Evolutionary conservation across 2,113 vertebrate genomes (phyloP).

Genomic region (Phyllopteryx taeniolatus): DNA sequence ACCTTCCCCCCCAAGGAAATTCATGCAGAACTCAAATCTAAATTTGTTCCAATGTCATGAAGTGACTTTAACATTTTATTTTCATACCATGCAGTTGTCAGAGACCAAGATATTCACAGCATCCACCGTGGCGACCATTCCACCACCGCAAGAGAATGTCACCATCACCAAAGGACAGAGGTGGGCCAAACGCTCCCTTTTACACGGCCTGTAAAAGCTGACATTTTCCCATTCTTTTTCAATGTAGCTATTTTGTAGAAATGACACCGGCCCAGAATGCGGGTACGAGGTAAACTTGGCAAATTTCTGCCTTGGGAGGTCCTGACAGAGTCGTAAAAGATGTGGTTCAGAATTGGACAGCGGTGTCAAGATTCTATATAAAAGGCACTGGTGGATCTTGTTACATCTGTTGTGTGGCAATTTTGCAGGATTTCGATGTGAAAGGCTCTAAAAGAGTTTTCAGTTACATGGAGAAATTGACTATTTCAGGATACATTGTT

Average conservation of each 20-base stretch:
- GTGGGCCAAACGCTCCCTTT: conserved; percentile 53
- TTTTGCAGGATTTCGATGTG: no score
- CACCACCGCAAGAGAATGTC: conserved; percentile 89
- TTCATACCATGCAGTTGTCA: conserved; percentile 78
- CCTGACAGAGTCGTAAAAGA: no score
- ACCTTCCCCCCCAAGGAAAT: neutral
- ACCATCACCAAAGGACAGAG: conserved; percentile 98
- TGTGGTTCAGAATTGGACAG: no score
- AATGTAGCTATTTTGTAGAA: neutral
- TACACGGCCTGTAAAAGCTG: neutral
- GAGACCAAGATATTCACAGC: conserved; percentile 99
- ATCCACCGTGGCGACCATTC: conserved; percentile 89
- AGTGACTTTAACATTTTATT: neutral
- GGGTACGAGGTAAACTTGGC: no score
- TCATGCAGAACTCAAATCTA: neutral
- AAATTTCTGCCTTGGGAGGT: no score
- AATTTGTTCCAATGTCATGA: neutral
- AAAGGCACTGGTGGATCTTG: no score
- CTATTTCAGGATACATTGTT: neutral
- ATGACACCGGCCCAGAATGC: neutral
- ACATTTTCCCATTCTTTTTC: neutral
- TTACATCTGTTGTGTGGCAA: no score
- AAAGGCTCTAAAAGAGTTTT: no score
- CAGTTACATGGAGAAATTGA: no score
- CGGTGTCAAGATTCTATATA: no score